Percentiles rank a stretch among this genome's conserved stretches.
These are phyloP conservation scores for Heliornis fulica DNA, from an alignment of 2,113 vertebrate species.

Conservation along the genomic window DNA sequence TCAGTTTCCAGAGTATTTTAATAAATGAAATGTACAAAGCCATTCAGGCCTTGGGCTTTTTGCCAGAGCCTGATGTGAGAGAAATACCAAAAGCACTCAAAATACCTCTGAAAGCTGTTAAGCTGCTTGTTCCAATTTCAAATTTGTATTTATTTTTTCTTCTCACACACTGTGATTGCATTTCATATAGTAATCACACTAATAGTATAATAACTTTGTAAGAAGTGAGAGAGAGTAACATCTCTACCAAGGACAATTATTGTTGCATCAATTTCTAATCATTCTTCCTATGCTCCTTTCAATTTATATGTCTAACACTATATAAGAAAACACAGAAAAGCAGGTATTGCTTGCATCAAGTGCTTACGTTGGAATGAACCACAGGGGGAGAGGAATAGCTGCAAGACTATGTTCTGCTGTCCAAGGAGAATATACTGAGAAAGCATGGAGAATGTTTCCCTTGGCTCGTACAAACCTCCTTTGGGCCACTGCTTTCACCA, in stretches of 20 bases:
- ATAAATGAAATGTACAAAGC: constrained; percentile 54
- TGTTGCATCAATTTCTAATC: not conserved
- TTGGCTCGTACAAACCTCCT: not conserved
- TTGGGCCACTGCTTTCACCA: not conserved
- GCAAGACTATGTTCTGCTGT: not conserved
- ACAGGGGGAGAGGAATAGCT: not conserved
- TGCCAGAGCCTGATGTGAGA: constrained; percentile 4
- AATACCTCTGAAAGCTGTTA: not conserved
- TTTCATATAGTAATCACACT: constrained; percentile 15
- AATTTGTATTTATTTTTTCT: constrained; percentile 25
- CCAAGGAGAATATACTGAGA: not conserved
- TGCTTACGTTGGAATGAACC: not conserved
- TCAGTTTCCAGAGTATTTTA: constrained; percentile 43
- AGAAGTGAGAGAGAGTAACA: not conserved
- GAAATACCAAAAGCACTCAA: not conserved
- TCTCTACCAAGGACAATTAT: not conserved
- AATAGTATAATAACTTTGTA: constrained; percentile 3
- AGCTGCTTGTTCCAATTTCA: constrained; percentile 23
- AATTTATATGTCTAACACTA: not conserved
- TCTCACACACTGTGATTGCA: not conserved
- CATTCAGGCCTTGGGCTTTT: constrained; percentile 17
- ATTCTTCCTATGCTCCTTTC: not conserved
- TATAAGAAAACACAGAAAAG: not conserved
- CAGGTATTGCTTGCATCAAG: not conserved
- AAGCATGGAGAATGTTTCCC: not conserved